Percentiles rank a stretch among this genome's conserved stretches.
phyloP scores from a whole-genome alignment of 2,113 vertebrate genomes.

The Mormyrus iriodes region DNA sequence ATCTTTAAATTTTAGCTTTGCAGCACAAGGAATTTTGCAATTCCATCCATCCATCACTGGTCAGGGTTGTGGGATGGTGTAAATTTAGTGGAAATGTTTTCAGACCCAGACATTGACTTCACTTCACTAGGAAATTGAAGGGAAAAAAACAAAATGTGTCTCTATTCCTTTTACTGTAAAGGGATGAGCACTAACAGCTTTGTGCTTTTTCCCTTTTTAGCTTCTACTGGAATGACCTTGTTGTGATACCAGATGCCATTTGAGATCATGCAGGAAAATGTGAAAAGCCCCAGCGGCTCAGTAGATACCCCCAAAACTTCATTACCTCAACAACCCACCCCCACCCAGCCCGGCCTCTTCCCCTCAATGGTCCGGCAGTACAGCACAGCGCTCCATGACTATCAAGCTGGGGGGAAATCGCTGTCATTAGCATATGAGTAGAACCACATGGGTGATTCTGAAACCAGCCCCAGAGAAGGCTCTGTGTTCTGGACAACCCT shows the following conservation, averaged over 20 bases:
- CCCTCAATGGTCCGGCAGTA: not conserved
- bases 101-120: not conserved
- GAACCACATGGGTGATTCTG: conserved; percentile 53
- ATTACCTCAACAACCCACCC: not conserved
- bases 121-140: not conserved
- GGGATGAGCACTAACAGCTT: not conserved
- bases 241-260: conserved; percentile 28
- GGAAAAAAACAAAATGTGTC: not conserved
- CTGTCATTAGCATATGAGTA: conserved; percentile 50
- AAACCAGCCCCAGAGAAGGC: conserved; percentile 18
- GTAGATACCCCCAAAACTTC: not conserved
- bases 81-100: not conserved
- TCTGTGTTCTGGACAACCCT: conserved; percentile 27
- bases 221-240: conserved; percentile 28
- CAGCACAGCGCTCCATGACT: conserved; percentile 33
- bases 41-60: conserved; percentile 16
- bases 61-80: not conserved
- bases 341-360: not conserved
- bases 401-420: conserved; percentile 51
- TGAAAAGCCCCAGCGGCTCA: not conserved
- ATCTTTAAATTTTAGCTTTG: not conserved
- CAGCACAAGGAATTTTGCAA: not conserved
- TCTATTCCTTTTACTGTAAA: not conserved
- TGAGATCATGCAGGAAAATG: conserved; percentile 30
- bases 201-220: not conserved